Conservation (phyloP, 2,797 vertebrate species). For the Acestrorhynchus altus region DNA sequence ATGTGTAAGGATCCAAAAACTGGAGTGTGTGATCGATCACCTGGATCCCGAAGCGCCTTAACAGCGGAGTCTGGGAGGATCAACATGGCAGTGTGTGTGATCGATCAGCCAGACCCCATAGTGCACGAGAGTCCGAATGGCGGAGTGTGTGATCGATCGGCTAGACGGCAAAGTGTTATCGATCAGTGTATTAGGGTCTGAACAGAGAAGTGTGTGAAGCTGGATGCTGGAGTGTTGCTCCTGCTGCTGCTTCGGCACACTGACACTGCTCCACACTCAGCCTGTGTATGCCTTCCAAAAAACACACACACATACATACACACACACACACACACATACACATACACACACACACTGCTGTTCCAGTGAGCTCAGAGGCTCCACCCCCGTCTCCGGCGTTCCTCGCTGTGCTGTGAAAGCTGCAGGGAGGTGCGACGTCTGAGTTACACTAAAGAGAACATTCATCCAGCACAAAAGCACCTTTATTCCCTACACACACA, state of each 20-base stretch:
- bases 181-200: slow-evolving; percentile 18
- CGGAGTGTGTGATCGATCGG: not conserved
- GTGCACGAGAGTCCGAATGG: too few species aligned
- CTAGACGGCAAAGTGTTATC: too few species aligned
- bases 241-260: slow-evolving; percentile 64
- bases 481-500: slow-evolving; percentile 85
- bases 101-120: too few species aligned
- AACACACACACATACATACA: slow-evolving; percentile 77
- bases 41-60: too few species aligned
- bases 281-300: slow-evolving; percentile 90
- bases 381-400: slow-evolving; percentile 82
- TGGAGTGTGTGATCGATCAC: not conserved
- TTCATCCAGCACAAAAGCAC: slow-evolving; percentile 96
- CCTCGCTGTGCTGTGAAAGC: slow-evolving; percentile 78
- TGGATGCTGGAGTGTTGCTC: slow-evolving; percentile 34
- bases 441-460: slow-evolving; percentile 87
- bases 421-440: slow-evolving; percentile 82
- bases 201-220: slow-evolving; percentile 26
- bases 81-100: too few species aligned
- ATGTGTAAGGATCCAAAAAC: not conserved
- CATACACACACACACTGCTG: slow-evolving; percentile 70
- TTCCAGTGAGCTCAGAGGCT: slow-evolving; percentile 98
- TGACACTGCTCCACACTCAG: slow-evolving; percentile 67
- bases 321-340: slow-evolving; percentile 39
- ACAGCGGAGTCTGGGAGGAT: too few species aligned